Conservation (phyloP, 2,888 invertebrate species). For the Scaptomyza tumidula region DNA sequence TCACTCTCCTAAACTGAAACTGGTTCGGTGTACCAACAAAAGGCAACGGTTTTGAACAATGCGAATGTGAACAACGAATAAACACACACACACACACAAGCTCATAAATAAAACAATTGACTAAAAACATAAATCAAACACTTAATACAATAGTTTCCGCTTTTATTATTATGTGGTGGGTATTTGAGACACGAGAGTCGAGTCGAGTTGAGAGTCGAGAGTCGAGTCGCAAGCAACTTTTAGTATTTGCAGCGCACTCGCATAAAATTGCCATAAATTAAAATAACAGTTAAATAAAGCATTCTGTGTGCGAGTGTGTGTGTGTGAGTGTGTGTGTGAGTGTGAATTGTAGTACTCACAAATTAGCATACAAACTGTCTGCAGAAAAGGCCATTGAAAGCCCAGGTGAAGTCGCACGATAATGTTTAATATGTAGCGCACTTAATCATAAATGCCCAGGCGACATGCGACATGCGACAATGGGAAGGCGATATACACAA, state of each 20-base stretch:
- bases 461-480: slow-evolving; percentile 67
- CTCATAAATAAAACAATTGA: slow-evolving; percentile 81
- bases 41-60: slow-evolving; percentile 40
- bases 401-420: slow-evolving; percentile 77
- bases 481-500: slow-evolving; percentile 8
- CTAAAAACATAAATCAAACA: slow-evolving; percentile 78
- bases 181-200: neutral
- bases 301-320: slow-evolving; percentile 37
- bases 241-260: slow-evolving; percentile 67
- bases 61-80: slow-evolving; percentile 10
- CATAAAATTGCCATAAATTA: slow-evolving; percentile 79
- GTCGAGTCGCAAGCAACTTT: slow-evolving; percentile 29
- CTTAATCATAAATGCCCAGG: slow-evolving; percentile 79
- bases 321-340: slow-evolving; percentile 30
- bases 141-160: slow-evolving; percentile 81
- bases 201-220: slow-evolving; percentile 41
- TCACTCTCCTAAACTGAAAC: slow-evolving; percentile 39
- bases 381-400: slow-evolving; percentile 63
- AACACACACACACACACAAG: slow-evolving; percentile 16
- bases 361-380: slow-evolving; percentile 80
- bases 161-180: slow-evolving; percentile 78
- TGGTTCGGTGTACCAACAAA: slow-evolving; percentile 36
- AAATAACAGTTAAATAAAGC: slow-evolving; percentile 78
- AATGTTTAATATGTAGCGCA: slow-evolving; percentile 74
- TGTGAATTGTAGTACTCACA: slow-evolving; percentile 49